Evolutionary conservation across 37 sponge, comb jelly and placozoan genomes (phyloP).

Genomic region (Eunapius fragilis): DNA sequence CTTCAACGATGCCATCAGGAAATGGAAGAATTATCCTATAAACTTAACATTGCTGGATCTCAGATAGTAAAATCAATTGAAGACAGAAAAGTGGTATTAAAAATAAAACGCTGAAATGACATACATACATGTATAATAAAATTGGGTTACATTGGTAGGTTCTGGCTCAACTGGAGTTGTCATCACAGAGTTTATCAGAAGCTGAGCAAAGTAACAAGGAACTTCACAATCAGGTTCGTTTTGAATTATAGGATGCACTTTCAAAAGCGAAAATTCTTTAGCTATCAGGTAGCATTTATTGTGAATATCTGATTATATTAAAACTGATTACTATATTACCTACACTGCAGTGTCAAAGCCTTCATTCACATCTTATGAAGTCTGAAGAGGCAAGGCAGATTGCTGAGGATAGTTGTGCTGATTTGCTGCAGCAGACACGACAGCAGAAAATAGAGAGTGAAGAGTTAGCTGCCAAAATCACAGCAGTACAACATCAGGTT

Average conservation of each 20-base stretch:
- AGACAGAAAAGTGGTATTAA: not conserved
- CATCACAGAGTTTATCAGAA: conserved; percentile 2
- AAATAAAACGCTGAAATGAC: too few relatives aligned
- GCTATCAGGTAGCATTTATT: too few relatives aligned
- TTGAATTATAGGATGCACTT: not conserved
- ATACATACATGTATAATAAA: too few relatives aligned
- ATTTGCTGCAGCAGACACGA: conserved; percentile 5
- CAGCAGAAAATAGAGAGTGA: conserved; percentile 15
- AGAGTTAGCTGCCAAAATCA: conserved; percentile 1
- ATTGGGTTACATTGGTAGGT: too few relatives aligned
- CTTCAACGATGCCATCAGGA: not conserved
- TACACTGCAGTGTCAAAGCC: not conserved
- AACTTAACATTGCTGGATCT: not conserved
- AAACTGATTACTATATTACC: too few relatives aligned
- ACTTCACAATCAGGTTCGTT: not conserved
- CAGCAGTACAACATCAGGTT: not conserved
- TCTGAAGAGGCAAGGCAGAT: not conserved
- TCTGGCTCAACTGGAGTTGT: conserved; percentile 10
- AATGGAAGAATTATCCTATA: not conserved
- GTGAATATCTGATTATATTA: too few relatives aligned
- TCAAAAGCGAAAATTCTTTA: not conserved
- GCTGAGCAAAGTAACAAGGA: conserved; percentile 15
- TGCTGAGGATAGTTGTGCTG: not conserved
- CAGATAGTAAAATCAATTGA: not conserved
- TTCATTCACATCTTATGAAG: not conserved